Base-by-base conservation (phyloP, 2,888 invertebrate genomes). In the Leucophenga maculata region DNA sequence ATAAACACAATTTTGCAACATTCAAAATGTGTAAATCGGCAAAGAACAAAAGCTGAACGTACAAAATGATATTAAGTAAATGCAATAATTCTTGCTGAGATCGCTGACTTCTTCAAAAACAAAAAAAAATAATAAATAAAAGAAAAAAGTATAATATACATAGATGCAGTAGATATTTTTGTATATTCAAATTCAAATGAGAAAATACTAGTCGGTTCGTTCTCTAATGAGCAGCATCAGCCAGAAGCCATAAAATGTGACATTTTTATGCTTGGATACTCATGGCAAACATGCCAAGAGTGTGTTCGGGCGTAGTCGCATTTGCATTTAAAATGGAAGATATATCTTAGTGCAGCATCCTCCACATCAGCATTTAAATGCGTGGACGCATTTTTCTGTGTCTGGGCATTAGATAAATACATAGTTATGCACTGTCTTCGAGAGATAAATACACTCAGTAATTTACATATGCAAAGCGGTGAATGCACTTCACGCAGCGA, bases 221-320 rank as follows among this genome's bases (percentile, higher is more conserved):
- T 55, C 55, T 55, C 55, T 22, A 64, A 46, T 18, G 20, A 64
- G 14, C 8, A 46, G 22, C 62, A 48, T 22, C 62, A 18, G 18
- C 1, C 62, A 48, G 11, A 46, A 22, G 18, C 16, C 46, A 64
- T 64, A 20, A 64, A 64, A 46, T 48, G 62, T 64, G 46, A 64
- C 26, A 64, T 64, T 64, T 64, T 22, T 64, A 22, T 64, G 62
- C 44, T 64, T 64, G 16, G 60, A 60, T 31, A 31, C 14, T 52
- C 16, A 52, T 16, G 18, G 18, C 20, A 11, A 54, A 18, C 20
- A 20, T 54, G 54, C 54, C 16, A 18, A 54, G 26, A 8, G 54
- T 18, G 1, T 55, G 26, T 55, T 20, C 16, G 18, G 50, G 39
- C 39, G 39, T 39, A 3, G 39, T 39, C 39, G 3, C 39, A 39